Base-by-base conservation (phyloP, 2,888 invertebrate genomes). In the Sthenelais limicola region DNA sequence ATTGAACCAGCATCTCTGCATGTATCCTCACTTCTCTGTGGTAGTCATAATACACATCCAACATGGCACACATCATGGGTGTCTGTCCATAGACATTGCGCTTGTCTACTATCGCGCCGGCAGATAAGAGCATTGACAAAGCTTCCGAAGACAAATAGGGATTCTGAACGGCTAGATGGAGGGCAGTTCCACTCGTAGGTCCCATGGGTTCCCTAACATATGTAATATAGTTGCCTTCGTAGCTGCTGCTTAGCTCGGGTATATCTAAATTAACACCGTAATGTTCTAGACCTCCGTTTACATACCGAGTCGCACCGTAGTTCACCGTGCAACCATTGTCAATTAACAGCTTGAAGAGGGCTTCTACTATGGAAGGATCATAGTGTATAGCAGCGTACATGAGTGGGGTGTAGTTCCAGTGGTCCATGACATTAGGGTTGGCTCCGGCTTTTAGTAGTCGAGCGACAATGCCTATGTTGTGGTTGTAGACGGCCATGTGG, bases 41-140 rank as follows among this genome's bases (percentile, higher is more conserved):
- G 70, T 76, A 76, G 32, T 76, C 76, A 67, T 74, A 76, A 47
- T 71, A 76, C n/a, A 66, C 48, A 32, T 76, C 76, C 33, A 56
- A 12, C 30, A 76, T 54, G 28, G 73, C 74, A 30, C 68, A 68
- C 70, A 76, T 76, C 26, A 76, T n/a, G 2, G 74, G 66, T 3
- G 74, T 74, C 56, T 76, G 76, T 9, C 76, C 76, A 21, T 74
- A 56, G 7, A 76, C 43, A 32, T 76, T 76, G 9, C 26, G 56
- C 21, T 56, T 62, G 62, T 74, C 68, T 2, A 94, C 91, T 84
- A 93, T 92, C 62, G 94, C 93, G 0, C 95, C 94, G 68, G 93
- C 92, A 79, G 93, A 92, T 62, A 95, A 90, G 52, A 96, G 90
- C 83, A 94, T 94, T 84, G 91, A 91, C 21, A 93, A 91, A 72